Evolutionary conservation across 2,113 vertebrate species (phyloP), one percentile per base, ranked within the genome.

Genomic region (Cochlearius cochlearius): DNA sequence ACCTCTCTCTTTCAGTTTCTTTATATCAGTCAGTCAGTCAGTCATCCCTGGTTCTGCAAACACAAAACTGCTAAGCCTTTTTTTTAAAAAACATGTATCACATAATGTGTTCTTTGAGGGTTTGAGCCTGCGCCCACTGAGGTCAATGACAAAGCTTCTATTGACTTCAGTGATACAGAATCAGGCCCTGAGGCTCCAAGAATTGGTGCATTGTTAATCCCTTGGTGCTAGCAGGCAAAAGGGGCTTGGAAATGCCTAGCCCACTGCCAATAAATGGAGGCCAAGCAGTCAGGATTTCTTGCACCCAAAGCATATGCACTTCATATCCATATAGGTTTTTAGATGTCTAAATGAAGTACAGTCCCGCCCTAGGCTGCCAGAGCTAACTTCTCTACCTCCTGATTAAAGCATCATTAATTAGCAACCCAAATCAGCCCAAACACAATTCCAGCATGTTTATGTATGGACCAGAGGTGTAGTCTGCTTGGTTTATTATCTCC

Each of bases 141-240:
- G 84, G 94, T 96, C 95, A 95, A 91, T 95, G 89, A 96, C 92
- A 97, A 97, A 95, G 97, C 83, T 92, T 91, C 95, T 92, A 96
- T 96, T 97, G 96, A 97, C 30, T 20, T 76, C 91, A 74, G 47
- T 39, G 76, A 86, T 64, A 71, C 80, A 82, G 94, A 94, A 97
- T 94, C 96, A 89, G 91, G 91, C 89, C 97, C 90, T 15, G 36
- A 89, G 86, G 91, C 88, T 84, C 80, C 73, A 72, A 97, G 88
- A 97, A 96, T 85, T 89, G 86, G 80, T 92, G 91, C 89, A 53
- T 89, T 96, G 91, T 95, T 95, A 91, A 95, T 94, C 69, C 59
- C 49, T 78, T 58, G 53, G 71, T 75, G 80, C 88, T 81, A 75
- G 80, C 66, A 78, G 73, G 86, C 73, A 89, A 63, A 92, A 78